Base-by-base conservation (phyloP, 2,113 vertebrate species). In the Festucalex cinctus region DNA sequence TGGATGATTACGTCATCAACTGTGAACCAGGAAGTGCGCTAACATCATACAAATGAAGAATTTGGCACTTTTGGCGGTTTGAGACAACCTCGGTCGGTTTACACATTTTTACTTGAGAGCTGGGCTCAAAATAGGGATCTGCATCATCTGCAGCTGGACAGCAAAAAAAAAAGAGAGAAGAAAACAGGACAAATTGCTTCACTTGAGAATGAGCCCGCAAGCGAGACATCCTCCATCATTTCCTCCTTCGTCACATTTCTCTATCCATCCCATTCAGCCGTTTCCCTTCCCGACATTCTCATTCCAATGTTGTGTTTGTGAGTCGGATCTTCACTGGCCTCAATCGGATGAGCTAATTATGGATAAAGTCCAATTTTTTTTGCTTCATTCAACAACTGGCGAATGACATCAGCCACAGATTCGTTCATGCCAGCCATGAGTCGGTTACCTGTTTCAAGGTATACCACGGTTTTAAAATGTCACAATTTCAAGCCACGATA, bases 101-200 rank as follows among this genome's bases (percentile, higher is more conserved):
- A n/a, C n/a, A n/a, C 32, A 35, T 32, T 35, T 58, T 35, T 20
- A 58, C 14, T 9, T 19, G 7, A 17, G n/a, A 28, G 16, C 8
- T 48, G 13, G 12, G 13, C 46, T 13, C n/a, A 22, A 22, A 51
- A 22, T 4, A 7, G 1, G 2, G 48, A 22, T n/a, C n/a, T 9
- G 19, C 2, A 35, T 32, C 56, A 59, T 36, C 57, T 59, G 57
- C 57, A 36, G 57, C 57, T 37, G 32, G 57, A 37, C 32, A 36
- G 28, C 28, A 35, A 32, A 37, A 60, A n/a, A n/a, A n/a, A n/a
- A n/a, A n/a, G n/a, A n/a, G n/a, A 41, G n/a, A 61, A 22, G 5
- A 39, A 61, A 61, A 61, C 10, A 7, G 59, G 63, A 54, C 69
- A 83, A 76, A 80, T 71, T 71, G 64, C 72, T 41, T 74, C n/a